Evolutionary conservation across 2,888 invertebrate genomes (phyloP), one percentile per base, ranked within the genome.

Genomic region (Taenaris catops): DNA sequence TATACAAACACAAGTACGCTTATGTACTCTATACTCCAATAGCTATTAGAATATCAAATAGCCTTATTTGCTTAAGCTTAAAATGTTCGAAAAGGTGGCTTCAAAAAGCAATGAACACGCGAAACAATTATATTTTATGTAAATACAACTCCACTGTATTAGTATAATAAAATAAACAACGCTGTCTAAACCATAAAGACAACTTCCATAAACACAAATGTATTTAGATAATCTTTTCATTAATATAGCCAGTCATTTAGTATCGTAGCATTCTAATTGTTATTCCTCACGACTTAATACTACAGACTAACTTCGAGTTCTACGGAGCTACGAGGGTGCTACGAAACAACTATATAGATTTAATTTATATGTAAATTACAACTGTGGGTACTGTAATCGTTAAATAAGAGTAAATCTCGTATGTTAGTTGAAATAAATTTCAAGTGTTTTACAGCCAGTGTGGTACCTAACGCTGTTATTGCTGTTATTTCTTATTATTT

Each of bases 321-420:
- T 56, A 53, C 52, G 45, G 12, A 26, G 48, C 59, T 66, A 63
- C 61, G 56, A 23, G 19, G 17, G 37, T 41, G 50, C 63, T 63
- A 65, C 60, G 58, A 38, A 36, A 31, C 21, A 25, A 31, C 7
- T 24, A 8, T 25, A 8, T 2, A 23, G 6, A 14, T 8, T 28
- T 17, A 9, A 7, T 16, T 25, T 10, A 16, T 4, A n/a, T 14
- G 14, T 14, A 14, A 20, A 20, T n/a, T n/a, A n/a, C n/a, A n/a
- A n/a, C n/a, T n/a, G n/a, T n/a, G n/a, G n/a, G n/a, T n/a, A n/a
- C n/a, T n/a, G n/a, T n/a, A n/a, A n/a, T n/a, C n/a, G n/a, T n/a
- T n/a, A n/a, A n/a, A n/a, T n/a, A n/a, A n/a, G n/a, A n/a, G n/a
- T n/a, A n/a, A n/a, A n/a, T n/a, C n/a, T n/a, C n/a, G n/a, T n/a